phyloP scores from a whole-genome alignment of 2,888 invertebrate species.

The Stomorhina lunata region DNA sequence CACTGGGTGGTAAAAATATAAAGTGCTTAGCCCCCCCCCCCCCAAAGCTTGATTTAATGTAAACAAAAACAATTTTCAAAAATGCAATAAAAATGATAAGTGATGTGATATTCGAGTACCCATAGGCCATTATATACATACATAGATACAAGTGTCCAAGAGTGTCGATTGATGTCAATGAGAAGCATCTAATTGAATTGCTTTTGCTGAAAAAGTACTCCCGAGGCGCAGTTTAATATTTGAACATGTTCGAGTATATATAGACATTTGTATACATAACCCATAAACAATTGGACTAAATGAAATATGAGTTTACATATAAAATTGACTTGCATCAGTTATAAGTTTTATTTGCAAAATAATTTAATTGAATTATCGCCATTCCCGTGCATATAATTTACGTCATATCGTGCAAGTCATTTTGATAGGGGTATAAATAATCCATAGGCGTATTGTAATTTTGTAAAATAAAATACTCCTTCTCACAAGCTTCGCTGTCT shows the following conservation, averaged over 20 bases:
- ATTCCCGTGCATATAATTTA: constrained; percentile 22
- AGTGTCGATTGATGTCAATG: neutral
- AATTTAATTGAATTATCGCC: constrained; percentile 55
- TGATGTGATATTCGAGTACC: neutral
- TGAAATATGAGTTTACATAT: constrained; percentile 35
- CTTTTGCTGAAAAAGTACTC: constrained; percentile 11
- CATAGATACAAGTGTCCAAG: neutral
- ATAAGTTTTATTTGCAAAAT: constrained; percentile 17
- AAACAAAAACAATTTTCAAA: neutral
- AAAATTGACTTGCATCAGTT: constrained; percentile 53
- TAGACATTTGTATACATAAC: too few species aligned
- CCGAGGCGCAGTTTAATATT: neutral
- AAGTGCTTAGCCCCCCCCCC: neutral
- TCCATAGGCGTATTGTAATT: neutral
- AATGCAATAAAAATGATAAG: constrained; percentile 6
- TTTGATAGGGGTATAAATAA: neutral
- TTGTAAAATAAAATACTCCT: too few species aligned
- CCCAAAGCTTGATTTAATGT: constrained; percentile 8
- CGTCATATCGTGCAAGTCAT: constrained; percentile 42
- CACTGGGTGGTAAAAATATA: neutral
- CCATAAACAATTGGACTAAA: neutral
- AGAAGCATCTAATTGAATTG: constrained; percentile 21
- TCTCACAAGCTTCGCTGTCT: too few species aligned
- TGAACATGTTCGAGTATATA: too few species aligned
- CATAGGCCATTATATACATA: neutral